A percentile compares a stretch with the other conserved stretches of the same genome.
phyloP scores from a whole-genome alignment of 2,113 vertebrate species.

The Phoenicopterus ruber region DNA sequence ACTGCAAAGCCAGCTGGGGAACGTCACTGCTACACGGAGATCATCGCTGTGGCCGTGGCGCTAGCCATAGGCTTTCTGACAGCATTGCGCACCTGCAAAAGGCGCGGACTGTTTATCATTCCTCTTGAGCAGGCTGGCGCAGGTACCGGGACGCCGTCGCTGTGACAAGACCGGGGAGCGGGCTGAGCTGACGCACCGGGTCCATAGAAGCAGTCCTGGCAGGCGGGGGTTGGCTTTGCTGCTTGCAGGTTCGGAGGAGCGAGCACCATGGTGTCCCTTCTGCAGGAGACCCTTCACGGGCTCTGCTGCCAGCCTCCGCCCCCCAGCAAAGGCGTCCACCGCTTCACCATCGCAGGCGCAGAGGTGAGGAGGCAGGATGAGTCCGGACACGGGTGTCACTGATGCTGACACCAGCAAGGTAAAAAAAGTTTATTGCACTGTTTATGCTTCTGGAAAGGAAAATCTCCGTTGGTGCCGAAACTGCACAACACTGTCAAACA shows the following conservation, averaged over 20 bases:
- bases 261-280: background rate
- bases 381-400: accelerated
- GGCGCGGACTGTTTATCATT: background rate
- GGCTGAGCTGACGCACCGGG: background rate
- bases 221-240: background rate
- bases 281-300: background rate
- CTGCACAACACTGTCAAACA: background rate
- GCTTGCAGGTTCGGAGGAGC: background rate
- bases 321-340: constrained; percentile 34
- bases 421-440: background rate
- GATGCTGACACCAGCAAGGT: background rate
- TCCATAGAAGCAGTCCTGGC: background rate
- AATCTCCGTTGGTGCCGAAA: background rate
- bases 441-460: background rate
- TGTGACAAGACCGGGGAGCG: background rate
- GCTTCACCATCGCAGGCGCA: background rate
- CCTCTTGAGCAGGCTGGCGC: background rate
- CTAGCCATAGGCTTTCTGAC: background rate
- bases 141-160: background rate
- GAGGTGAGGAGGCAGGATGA: background rate
- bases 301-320: background rate
- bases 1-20: background rate
- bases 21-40: background rate
- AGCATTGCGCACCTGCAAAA: background rate
- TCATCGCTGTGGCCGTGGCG: background rate